Percentiles rank a stretch among this genome's conserved stretches.
phyloP scores from a whole-genome alignment of 2,888 invertebrate genomes.

The Pherbina coryleti region DNA sequence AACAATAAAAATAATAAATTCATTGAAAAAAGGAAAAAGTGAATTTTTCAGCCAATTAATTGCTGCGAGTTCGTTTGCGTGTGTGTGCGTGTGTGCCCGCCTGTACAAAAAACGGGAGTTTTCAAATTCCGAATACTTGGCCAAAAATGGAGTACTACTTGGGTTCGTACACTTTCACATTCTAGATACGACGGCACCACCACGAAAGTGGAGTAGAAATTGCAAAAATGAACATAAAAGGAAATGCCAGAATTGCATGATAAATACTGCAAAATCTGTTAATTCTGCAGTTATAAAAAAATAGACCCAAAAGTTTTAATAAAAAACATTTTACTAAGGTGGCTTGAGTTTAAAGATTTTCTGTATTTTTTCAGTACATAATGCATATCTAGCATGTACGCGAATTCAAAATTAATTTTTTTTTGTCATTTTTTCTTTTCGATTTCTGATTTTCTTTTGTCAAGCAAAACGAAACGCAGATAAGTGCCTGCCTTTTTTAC shows the following conservation, averaged over 20 bases:
- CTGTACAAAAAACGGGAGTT: constrained; percentile 33
- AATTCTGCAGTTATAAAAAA: too few species aligned
- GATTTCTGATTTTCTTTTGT: neutral
- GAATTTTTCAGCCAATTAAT: constrained; percentile 35
- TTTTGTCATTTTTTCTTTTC: neutral
- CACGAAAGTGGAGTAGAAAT: constrained; percentile 9
- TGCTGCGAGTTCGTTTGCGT: constrained; percentile 37
- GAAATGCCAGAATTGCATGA: neutral
- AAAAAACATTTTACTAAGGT: too few species aligned
- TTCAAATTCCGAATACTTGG: constrained; percentile 28
- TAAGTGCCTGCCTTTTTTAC: constrained; percentile 18
- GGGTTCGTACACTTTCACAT: constrained; percentile 57
- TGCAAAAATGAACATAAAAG: neutral
- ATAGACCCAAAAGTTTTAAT: too few species aligned
- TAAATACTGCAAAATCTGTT: too few species aligned
- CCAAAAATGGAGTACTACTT: constrained; percentile 61
- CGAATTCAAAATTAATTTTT: neutral
- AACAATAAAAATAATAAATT: constrained; percentile 3
- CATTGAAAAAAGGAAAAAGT: constrained; percentile 24
- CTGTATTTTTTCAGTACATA: neutral
- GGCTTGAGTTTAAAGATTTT: neutral
- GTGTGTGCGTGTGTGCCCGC: constrained; percentile 36
- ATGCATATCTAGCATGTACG: neutral
- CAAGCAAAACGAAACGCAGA: constrained; percentile 1
- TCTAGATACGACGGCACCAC: neutral